phyloP scores from a whole-genome alignment of 2,888 invertebrate genomes.

The Drosophila niveifrons region DNA sequence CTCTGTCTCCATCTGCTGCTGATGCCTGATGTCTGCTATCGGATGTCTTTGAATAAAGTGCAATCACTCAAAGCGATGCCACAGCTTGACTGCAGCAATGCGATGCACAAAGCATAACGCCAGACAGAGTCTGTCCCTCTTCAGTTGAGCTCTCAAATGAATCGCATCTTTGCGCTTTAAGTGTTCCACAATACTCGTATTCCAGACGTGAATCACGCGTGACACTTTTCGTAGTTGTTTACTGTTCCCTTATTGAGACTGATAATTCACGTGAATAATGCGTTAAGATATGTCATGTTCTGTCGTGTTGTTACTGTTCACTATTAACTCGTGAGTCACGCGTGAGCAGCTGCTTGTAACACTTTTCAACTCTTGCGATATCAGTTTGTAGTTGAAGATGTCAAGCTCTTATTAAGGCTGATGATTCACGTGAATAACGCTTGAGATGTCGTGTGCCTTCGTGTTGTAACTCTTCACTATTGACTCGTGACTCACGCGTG shows the following conservation, averaged over 20 bases:
- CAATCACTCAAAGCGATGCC: constrained; percentile 2
- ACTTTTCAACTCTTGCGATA: too few relatives aligned
- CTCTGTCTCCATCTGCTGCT: not conserved
- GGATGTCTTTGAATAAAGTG: not conserved
- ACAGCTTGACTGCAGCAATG: constrained; percentile 3
- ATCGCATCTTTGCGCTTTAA: too few relatives aligned
- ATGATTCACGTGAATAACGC: not conserved
- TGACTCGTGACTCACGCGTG: constrained; percentile 20
- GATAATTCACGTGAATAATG: not conserved
- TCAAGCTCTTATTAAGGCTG: not conserved
- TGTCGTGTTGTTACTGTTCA: not conserved
- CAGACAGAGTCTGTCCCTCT: not conserved
- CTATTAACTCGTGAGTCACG: constrained; percentile 10
- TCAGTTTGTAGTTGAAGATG: too few relatives aligned
- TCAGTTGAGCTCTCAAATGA: not conserved
- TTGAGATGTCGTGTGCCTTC: not conserved
- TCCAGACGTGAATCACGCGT: not conserved
- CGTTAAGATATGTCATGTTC: not conserved
- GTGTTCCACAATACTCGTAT: too few relatives aligned
- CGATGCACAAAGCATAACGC: not conserved
- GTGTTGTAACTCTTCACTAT: not conserved
- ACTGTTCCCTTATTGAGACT: not conserved
- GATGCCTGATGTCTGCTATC: not conserved
- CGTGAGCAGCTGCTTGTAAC: constrained; percentile 6
- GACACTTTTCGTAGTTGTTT: not conserved